phyloP scores from a whole-genome alignment of 2,797 vertebrate species.

The Choloepus didactylus region DNA sequence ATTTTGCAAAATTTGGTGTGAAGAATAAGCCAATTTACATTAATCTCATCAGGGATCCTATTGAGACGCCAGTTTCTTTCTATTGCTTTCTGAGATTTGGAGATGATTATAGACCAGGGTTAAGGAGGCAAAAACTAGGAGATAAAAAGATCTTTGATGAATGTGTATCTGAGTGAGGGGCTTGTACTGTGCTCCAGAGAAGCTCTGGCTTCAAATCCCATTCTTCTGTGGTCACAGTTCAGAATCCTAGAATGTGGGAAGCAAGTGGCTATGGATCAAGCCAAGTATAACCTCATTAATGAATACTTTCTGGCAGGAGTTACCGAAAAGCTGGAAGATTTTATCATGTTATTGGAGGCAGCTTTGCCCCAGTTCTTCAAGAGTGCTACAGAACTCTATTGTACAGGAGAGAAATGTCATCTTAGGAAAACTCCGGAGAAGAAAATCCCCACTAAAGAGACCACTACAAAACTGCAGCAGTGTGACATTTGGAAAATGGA shows the following conservation, averaged over 20 bases:
- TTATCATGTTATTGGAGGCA: slow-evolving; percentile 98
- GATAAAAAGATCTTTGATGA: slow-evolving; percentile 99
- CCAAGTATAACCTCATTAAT: slow-evolving; percentile 98
- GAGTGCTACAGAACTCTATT: slow-evolving; percentile 97
- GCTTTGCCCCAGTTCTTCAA: slow-evolving; percentile 97
- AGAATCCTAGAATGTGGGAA: slow-evolving; percentile 99
- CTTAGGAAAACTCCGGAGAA: slow-evolving; percentile 99
- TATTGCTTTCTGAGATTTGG: slow-evolving; percentile 99
- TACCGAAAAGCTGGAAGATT: slow-evolving; percentile 99
- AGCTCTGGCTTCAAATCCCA: slow-evolving; percentile 99
- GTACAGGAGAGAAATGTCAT: slow-evolving; percentile 99
- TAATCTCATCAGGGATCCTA: slow-evolving; percentile 98
- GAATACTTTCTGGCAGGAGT: slow-evolving; percentile 98
- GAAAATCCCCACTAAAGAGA: slow-evolving; percentile 98
- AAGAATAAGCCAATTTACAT: slow-evolving; percentile 99
- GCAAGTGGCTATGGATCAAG: slow-evolving; percentile 99
- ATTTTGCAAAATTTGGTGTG: slow-evolving; percentile 91
- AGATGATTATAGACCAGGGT: slow-evolving; percentile 97
- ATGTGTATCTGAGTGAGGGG: slow-evolving; percentile 95
- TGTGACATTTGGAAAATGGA: slow-evolving; percentile 99
- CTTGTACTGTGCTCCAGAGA: slow-evolving; percentile 98
- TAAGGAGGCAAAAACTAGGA: slow-evolving; percentile 97
- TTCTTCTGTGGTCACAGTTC: slow-evolving; percentile 99
- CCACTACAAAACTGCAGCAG: slow-evolving; percentile 97
- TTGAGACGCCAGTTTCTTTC: slow-evolving; percentile 98